Conservation (phyloP, 2,797 vertebrate species). For the Gallinago nigripennis region DNA sequence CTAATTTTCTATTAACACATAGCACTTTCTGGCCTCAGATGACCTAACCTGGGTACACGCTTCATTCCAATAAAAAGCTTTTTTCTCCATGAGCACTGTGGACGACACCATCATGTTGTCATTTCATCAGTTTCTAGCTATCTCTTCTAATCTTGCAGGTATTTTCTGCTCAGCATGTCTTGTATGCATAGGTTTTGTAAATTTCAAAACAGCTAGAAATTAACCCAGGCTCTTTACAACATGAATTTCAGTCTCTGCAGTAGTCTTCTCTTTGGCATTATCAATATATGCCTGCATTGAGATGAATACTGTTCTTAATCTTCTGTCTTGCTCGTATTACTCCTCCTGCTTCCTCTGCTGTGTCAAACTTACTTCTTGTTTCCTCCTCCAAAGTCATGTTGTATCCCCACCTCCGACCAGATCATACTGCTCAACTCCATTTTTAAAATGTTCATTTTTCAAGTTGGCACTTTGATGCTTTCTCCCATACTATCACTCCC, state of each 20-base stretch:
- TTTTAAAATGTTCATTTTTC: constrained; percentile 61
- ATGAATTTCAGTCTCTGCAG: background rate
- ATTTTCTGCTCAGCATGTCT: background rate
- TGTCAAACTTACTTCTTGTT: constrained; percentile 37
- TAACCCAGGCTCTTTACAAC: background rate
- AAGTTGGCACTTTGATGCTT: constrained; percentile 62
- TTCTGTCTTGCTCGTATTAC: background rate
- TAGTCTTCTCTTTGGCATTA: background rate
- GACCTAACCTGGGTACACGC: background rate
- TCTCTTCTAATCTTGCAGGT: background rate
- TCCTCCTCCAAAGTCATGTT: constrained; percentile 27
- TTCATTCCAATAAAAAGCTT: background rate
- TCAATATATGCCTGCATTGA: background rate
- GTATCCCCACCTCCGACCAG: background rate
- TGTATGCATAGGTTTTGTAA: background rate
- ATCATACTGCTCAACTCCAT: background rate
- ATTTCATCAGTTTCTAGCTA: background rate
- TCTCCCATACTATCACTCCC: constrained; percentile 53
- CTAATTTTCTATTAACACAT: background rate
- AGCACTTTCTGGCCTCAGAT: background rate
- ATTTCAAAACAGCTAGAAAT: background rate
- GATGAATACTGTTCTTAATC: background rate
- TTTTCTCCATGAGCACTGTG: background rate
- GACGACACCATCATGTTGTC: background rate
- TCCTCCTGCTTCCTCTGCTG: background rate